Base-by-base conservation (phyloP, 1,140 invertebrate species). In the Lycorma delicatula region DNA sequence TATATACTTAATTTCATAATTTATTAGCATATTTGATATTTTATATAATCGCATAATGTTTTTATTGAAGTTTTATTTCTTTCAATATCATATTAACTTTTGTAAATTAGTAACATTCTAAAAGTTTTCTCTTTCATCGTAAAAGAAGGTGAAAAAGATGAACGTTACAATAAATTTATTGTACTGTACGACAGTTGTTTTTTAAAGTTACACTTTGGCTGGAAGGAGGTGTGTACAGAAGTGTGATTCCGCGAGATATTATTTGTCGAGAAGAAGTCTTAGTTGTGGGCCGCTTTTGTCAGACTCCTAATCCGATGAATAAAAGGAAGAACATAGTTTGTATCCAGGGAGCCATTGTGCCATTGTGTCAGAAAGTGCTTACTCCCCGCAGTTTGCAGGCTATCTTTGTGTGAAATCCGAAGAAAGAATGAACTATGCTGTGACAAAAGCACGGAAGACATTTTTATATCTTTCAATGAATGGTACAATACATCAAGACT, bases 311-410 rank as follows among this genome's bases (percentile, higher is more conserved):
- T 44, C 41, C 41, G 41, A 44, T 44, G 41, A 44, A 44, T 44
- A 44, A 44, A 44, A 22, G 41, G 41, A 44, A 44, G 41, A 44
- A 44, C 41, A 44, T 44, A 44, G 41, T 44, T 44, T 44, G 41
- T 44, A 44, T 44, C 41, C 41, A 44, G 41, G 36, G n/a, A 41
- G 36, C 36, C 36, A 41, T 41, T 41, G 36, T 44, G n/a, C 3
- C 41, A 44, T 44, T 44, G 41, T 44, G 41, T 44, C 41, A 44
- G 41, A 44, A 44, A 44, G 41, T 18, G 41, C 41, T 44, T 44
- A 44, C 41, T 44, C 41, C 1, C 41, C 41, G n/a, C 41, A 44
- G 41, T 44, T 44, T 44, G 41, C 41, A 20, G 36, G 36, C 36
- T 18, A 11, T 44, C 41, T 44, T 44, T 44, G 41, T 44, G 41